A percentile compares a stretch with the other conserved stretches of the same genome.
These are phyloP conservation scores for Agriopis leucophaearia DNA, from an alignment of 2,888 invertebrate species.

Conservation along the genomic window DNA sequence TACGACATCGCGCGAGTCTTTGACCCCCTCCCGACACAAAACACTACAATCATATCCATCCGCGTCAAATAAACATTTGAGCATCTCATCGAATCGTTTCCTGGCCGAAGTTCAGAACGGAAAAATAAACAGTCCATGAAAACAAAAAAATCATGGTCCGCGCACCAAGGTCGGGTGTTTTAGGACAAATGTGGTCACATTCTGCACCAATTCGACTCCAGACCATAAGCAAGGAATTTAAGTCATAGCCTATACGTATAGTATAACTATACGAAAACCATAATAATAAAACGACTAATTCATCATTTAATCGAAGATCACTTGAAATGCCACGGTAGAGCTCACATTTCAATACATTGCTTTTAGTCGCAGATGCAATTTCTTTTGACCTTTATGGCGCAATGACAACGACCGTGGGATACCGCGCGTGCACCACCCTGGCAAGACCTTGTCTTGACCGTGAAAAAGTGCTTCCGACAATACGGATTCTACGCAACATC, in stretches of 20 bases:
- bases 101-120: conserved; percentile 30
- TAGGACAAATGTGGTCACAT: conserved; percentile 54
- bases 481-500: conserved; percentile 44
- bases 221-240: neutral
- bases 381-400: conserved; percentile 54
- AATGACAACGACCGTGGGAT: conserved; percentile 56
- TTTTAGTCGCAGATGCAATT: conserved; percentile 7
- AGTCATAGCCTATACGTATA: neutral
- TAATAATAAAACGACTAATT: neutral
- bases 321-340: too few relatives aligned
- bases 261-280: neutral
- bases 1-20: conserved; percentile 18
- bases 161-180: conserved; percentile 66
- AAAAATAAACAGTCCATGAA: conserved; percentile 48
- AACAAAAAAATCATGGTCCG: conserved; percentile 67
- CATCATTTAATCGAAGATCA: neutral
- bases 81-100: conserved; percentile 28
- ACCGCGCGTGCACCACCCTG: conserved; percentile 37
- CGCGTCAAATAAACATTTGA: conserved; percentile 37
- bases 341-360: neutral
- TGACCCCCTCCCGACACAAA: conserved; percentile 35
- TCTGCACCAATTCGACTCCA: neutral
- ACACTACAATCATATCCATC: conserved; percentile 29
- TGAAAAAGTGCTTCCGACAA: conserved; percentile 59
- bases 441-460: conserved; percentile 78